Base-by-base conservation (phyloP, 92 coral and sea anemone genomes). In the Heliopora coerulea region DNA sequence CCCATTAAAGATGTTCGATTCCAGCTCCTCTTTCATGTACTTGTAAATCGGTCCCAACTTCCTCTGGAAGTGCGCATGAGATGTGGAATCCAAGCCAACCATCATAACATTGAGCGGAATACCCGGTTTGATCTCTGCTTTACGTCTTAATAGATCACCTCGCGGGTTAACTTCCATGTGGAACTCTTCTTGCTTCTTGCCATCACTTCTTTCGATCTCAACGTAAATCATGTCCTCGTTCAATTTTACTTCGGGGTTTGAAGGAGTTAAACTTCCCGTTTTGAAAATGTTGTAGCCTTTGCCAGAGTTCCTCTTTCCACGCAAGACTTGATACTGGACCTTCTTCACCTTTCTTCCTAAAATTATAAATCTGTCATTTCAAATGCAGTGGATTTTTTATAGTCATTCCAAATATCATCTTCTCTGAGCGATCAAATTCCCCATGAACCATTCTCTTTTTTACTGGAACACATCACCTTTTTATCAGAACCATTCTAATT, bases 1-100 rank as follows among this genome's bases (percentile, higher is more conserved):
- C 0, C 92, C 89, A 31, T 82, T 79, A 44, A 78, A 81, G 1
- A 83, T 73, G 31, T 62, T 62, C 27, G 92, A 69, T n/a, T 54
- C 41, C 27, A 86, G 68, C 27, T 84, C 85, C 48, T 85, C 66
- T 27, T 44, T 52, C n/a, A 88, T 54, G 17, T 72, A 60, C 42
- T 73, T 59, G 25, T 82, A 73, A 8, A 85, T 75, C 78, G 67
- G 79, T 11, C 89, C 86, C 69, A 88, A 72, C 62, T 88, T 88
- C 15, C 92, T 75, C 1, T 34, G 78, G 44, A 88, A 88, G 49
- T 84, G 89, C 14, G 89, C 80, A 11, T 66, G 84, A 7, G 92
- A 88, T 0, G 92, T 82, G 8, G 92, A 88, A 57, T 88, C 92
- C 59, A 88, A 74, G 14, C 86, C 92, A 15, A 88, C 62, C 78